phyloP scores from a whole-genome alignment of 30 jellyfish, hydroid and myxozoan genomes.

The Haliclystus octoradiatus region DNA sequence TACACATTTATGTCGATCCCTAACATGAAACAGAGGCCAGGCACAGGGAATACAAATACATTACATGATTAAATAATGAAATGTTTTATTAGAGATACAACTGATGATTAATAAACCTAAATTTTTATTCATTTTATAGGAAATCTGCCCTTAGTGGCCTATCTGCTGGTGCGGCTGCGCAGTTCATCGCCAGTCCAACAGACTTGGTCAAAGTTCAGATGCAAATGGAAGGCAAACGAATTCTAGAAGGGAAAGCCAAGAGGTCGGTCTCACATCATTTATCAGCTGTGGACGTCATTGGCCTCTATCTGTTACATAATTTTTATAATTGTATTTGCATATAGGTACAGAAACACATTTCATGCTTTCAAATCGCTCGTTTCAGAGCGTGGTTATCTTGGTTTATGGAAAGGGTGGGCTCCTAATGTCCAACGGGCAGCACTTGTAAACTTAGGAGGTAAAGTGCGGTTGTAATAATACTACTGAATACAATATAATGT shows the following conservation, averaged over 20 bases:
- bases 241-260: slow-evolving; percentile 54
- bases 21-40: too few relatives aligned
- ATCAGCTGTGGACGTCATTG: not conserved
- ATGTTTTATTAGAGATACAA: too few relatives aligned
- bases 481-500: not conserved
- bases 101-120: too few relatives aligned
- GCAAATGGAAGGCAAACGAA: slow-evolving; percentile 90
- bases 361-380: slow-evolving; percentile 64
- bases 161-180: slow-evolving; percentile 90
- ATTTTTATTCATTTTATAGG: too few relatives aligned
- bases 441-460: slow-evolving; percentile 87
- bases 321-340: not conserved
- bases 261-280: slow-evolving; percentile 18
- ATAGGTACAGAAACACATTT: slow-evolving; percentile 39
- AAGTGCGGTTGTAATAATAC: not conserved
- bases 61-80: too few relatives aligned
- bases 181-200: slow-evolving; percentile 92
- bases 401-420: slow-evolving; percentile 93
- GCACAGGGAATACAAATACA: too few relatives aligned
- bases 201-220: slow-evolving; percentile 90
- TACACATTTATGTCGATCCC: too few relatives aligned
- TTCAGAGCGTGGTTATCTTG: slow-evolving; percentile 48
- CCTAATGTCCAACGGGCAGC: slow-evolving; percentile 98
- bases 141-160: slow-evolving; percentile 78
- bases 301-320: not conserved